phyloP scores from a whole-genome alignment of 2,113 vertebrate genomes.

The Trichechus manatus region DNA sequence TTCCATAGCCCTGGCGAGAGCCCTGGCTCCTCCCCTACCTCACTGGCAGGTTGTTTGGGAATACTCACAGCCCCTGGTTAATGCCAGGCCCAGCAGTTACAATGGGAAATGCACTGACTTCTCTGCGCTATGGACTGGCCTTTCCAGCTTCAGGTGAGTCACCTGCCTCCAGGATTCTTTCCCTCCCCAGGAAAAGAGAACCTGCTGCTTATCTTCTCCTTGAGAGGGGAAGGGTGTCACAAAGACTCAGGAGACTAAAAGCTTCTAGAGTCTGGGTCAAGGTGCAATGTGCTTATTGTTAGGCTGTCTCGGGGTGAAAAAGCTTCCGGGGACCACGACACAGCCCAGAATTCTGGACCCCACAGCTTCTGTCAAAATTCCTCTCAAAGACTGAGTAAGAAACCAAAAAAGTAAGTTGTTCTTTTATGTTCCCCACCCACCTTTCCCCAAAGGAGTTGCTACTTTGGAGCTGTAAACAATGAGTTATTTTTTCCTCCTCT shows the following conservation, averaged over 20 bases:
- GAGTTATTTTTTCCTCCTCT: constrained; percentile 61
- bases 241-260: neutral
- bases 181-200: neutral
- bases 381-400: neutral
- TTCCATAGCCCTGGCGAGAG: neutral
- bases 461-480: constrained; percentile 72
- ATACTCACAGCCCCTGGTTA: neutral
- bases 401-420: constrained; percentile 25
- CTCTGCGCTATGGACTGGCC: neutral
- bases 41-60: neutral
- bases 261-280: neutral
- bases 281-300: neutral
- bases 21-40: neutral
- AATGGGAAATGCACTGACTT: neutral
- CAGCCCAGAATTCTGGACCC: neutral
- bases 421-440: constrained; percentile 44
- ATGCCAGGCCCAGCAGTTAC: neutral
- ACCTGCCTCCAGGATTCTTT: neutral
- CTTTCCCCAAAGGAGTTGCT: neutral
- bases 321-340: neutral
- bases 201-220: neutral
- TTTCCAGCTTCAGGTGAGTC: neutral
- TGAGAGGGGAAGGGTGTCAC: neutral
- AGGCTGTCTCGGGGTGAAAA: neutral
- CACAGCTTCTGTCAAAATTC: neutral